Evolutionary conservation across 2,888 invertebrate species (phyloP), one percentile per base, ranked within the genome.

Genomic region (Andrena marginata): DNA sequence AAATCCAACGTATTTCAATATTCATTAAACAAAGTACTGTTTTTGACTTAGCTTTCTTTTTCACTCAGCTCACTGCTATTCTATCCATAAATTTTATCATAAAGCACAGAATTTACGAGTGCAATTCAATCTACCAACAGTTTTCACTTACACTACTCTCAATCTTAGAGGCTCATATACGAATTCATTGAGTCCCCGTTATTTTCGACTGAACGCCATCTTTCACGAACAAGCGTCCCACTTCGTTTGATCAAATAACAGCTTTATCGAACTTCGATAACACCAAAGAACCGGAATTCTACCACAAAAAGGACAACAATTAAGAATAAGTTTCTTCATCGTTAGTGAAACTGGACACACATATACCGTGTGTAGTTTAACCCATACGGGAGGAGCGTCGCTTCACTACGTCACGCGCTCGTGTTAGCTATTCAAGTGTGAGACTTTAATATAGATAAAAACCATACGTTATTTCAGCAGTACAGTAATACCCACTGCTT

Each of bases 131-230:
- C 2, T 51, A 7, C 8, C 20, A 8, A 20, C n/a, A 16, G n/a
- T 51, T 51, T 8, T n/a, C 5, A 20, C 20, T 51, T 51, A 8
- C 51, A 51, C n/a, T 51, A 51, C 51, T 20, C 20, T 51, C 13
- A 59, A 6, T 60, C 31, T 60, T 60, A 16, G n/a, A 31, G 31
- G 16, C 29, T 60, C 16, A n/a, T 29, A 1, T 16, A 31, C 16
- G n/a, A 29, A 73, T 77, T 20, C 49, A 35, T 74, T 65, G 67
- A 49, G 26, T 59, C 33, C 29, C 42, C 42, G 33, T 42, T 49
- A 60, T 26, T 65, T 77, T 77, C 63, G 13, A 29, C 62, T 20
- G 16, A 31, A 70, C 51, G 29, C 5, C 49, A 62, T 76, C 56
- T 64, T 26, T 10, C 4, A 23, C 16, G 31, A 71, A 67, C 60